Evolutionary conservation across 1,140 invertebrate genomes (phyloP).

Genomic region (Psilanteris sp.): DNA sequence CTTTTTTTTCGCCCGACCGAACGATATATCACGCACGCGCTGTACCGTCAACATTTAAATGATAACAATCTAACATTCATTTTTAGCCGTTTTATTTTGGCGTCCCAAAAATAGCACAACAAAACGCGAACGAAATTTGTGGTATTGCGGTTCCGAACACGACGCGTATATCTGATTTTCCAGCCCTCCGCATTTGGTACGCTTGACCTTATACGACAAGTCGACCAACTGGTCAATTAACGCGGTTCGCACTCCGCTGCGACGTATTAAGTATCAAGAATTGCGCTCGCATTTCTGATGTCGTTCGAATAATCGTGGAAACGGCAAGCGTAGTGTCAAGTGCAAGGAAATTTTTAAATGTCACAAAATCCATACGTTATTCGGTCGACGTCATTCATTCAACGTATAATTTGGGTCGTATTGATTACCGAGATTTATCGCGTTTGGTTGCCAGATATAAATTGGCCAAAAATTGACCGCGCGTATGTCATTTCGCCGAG

Average conservation of each 20-base stretch:
- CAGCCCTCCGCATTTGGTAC: slow-evolving; percentile 55
- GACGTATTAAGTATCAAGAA: slow-evolving; percentile 57
- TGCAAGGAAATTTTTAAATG: slow-evolving; percentile 42
- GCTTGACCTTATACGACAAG: slow-evolving; percentile 63
- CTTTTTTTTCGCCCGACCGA: too few species aligned
- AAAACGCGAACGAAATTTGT: slow-evolving; percentile 14
- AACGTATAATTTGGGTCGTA: slow-evolving; percentile 32
- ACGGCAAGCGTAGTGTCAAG: slow-evolving; percentile 43
- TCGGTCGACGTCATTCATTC: slow-evolving; percentile 5
- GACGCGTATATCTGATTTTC: slow-evolving; percentile 57
- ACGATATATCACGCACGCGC: too few species aligned
- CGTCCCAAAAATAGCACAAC: too few species aligned
- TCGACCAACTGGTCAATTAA: slow-evolving; percentile 64
- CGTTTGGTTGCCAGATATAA: too few species aligned
- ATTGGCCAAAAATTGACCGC: too few species aligned
- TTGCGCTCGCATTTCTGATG: slow-evolving; percentile 40
- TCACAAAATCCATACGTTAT: slow-evolving; percentile 28
- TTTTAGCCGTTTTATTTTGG: too few species aligned
- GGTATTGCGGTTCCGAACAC: slow-evolving; percentile 35
- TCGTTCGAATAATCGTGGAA: slow-evolving; percentile 44
- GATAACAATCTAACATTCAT: too few species aligned
- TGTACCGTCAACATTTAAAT: too few species aligned
- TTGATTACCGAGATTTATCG: too few species aligned
- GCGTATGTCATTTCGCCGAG: too few species aligned
- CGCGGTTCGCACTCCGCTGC: slow-evolving; percentile 55